These are phyloP conservation scores for Acleris holmiana DNA, from an alignment of 2,888 invertebrate genomes.

Conservation along the genomic window DNA sequence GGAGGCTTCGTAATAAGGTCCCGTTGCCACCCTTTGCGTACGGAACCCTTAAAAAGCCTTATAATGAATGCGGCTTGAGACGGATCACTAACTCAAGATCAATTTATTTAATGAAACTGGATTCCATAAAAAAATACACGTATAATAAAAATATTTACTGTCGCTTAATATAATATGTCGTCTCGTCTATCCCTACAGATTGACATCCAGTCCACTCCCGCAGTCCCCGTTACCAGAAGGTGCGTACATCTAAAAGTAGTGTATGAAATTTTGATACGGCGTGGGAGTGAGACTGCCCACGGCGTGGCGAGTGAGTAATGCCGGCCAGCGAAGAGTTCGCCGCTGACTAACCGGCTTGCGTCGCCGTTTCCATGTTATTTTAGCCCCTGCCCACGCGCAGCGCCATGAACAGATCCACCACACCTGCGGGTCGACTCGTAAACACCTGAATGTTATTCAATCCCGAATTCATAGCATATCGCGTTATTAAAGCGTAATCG, in stretches of 20 bases:
- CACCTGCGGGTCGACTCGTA: conserved; percentile 73
- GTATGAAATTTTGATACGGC: conserved; percentile 79
- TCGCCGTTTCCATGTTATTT: conserved; percentile 75
- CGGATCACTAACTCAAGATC: no score
- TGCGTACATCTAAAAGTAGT: conserved; percentile 63
- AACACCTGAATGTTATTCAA: conserved; percentile 79
- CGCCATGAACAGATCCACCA: conserved; percentile 63
- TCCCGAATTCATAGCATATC: conserved; percentile 58
- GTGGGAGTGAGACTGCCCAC: conserved; percentile 72
- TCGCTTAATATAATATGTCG: no score
- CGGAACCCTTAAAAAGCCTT: no score
- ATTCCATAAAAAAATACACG: no score
- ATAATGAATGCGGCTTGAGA: no score
- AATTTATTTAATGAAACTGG: no score
- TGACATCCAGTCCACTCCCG: conserved; percentile 8
- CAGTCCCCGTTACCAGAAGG: conserved; percentile 14
- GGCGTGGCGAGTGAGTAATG: conserved; percentile 75
- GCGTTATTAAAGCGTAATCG: conserved; percentile 23
- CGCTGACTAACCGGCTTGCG: conserved; percentile 69
- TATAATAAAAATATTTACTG: no score
- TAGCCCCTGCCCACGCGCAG: conserved; percentile 71
- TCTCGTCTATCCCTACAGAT: background rate
- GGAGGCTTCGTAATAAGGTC: no score
- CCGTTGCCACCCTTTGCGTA: no score
- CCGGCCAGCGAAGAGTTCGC: conserved; percentile 57